Evolutionary conservation across 2,888 invertebrate species (phyloP).

Genomic region (Seira ritae): DNA sequence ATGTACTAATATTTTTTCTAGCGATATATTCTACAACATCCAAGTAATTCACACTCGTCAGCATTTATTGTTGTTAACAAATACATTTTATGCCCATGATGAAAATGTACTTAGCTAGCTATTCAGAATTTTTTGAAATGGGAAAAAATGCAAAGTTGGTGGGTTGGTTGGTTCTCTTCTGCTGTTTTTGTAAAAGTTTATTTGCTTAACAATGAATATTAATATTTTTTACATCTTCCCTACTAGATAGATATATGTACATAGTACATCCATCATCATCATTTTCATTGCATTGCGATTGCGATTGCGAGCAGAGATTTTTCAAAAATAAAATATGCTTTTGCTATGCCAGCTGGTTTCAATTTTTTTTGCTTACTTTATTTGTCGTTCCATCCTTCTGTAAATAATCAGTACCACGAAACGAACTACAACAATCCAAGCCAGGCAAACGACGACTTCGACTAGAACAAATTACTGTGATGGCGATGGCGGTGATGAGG

Average conservation of each 20-base stretch:
- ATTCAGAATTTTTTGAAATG: no score
- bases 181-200: conserved; percentile 23
- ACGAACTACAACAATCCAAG: no score
- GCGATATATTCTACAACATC: no score
- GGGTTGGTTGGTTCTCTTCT: no score
- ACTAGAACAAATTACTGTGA: background rate
- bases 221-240: conserved; percentile 25
- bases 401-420: conserved; percentile 37
- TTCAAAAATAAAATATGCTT: background rate
- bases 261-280: background rate
- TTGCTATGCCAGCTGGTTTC: conserved; percentile 9
- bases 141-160: no score
- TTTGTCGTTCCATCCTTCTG: conserved; percentile 50
- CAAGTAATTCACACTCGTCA: no score
- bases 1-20: no score
- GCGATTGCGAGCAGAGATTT: no score
- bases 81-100: no score
- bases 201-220: conserved; percentile 53
- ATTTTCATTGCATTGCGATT: conserved; percentile 19
- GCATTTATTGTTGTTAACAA: no score
- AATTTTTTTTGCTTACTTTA: conserved; percentile 25
- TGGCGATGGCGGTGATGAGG: background rate
- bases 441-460: background rate
- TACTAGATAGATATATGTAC: conserved; percentile 14
- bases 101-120: no score